These are phyloP conservation scores for Brachionus plicatilis DNA, from an alignment of 1,140 invertebrate genomes.

Conservation along the genomic window DNA sequence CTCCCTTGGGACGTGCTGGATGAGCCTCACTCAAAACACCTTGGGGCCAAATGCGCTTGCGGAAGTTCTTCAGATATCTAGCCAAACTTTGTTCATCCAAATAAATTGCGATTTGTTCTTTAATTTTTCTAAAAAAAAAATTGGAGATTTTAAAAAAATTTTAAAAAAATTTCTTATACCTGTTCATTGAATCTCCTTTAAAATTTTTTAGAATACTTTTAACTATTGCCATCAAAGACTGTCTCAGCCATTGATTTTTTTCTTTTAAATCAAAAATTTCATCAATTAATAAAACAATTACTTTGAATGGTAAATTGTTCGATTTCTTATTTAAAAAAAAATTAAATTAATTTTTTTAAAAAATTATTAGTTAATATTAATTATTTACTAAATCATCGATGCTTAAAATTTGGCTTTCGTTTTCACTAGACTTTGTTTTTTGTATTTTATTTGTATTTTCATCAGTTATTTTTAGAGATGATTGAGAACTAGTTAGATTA, in stretches of 20 bases:
- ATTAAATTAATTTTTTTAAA: neutral
- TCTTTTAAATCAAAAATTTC: constrained; percentile 83
- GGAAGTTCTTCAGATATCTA: constrained; percentile 49
- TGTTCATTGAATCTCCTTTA: constrained; percentile 76
- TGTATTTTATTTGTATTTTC: neutral
- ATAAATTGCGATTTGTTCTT: constrained; percentile 81
- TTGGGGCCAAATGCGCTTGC: constrained; percentile 71
- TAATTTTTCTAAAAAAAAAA: constrained; percentile 64
- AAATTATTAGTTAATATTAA: neutral
- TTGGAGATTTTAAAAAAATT: neutral
- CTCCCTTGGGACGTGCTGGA: constrained; percentile 64
- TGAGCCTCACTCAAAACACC: constrained; percentile 63
- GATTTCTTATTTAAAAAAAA: neutral
- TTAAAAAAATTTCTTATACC: constrained; percentile 45
- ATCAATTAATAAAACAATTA: constrained; percentile 77
- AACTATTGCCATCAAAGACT: constrained; percentile 71
- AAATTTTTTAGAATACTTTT: constrained; percentile 72
- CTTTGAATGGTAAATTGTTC: constrained; percentile 70
- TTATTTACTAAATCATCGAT: neutral
- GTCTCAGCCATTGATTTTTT: constrained; percentile 77
- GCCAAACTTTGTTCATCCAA: constrained; percentile 72
- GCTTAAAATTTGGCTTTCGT: neutral
- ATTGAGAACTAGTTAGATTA: neutral
- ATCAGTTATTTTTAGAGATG: neutral
- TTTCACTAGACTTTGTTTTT: neutral